Base-by-base conservation (phyloP, 1,140 invertebrate species). In the Papilio aristodemus region DNA sequence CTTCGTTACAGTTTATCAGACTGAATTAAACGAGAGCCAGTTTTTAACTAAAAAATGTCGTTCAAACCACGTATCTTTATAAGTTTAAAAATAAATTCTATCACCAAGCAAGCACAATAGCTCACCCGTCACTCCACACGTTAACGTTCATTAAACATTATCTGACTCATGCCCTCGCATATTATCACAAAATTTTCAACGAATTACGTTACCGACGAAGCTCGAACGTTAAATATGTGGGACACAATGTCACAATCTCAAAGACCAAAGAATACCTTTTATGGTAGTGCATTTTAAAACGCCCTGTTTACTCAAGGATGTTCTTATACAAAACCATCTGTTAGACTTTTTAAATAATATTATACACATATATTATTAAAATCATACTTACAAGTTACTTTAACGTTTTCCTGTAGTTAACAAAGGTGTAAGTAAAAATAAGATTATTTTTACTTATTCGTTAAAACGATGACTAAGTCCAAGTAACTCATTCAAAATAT, bases 251-350 rank as follows among this genome's bases (percentile, higher is more conserved):
- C 70, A 72, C 66, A 71, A 70, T 67, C 22, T 71, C 57, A 66
- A 62, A 63, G 36, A 64, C 68, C 25, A 57, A 69, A 66, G 62
- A 72, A 70, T 81, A 72, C 83, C 81, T 69, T 83, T 78, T 71
- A 85, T 69, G 83, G 83, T 68, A 59, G 66, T 76, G 74, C 62
- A 77, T 82, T 85, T 80, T 72, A 76, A 69, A 70, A 67, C 46
- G 58, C 50, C 72, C 71, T 74, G 71, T 74, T 74, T 74, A 54
- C 58, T 68, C 68, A 68, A 70, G 67, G 71, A 69, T 69, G 43
- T 7, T 19, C 36, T 62, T 58, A 38, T 17, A 43, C 10, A 36
- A 13, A 36, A 41, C 50, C 68, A 72, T 57, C 71, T 69, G 71
- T 66, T 66, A 9, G 4, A 14, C 25, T 36, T n/a, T 50, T 66